These are phyloP conservation scores for Lysandra coridon DNA, from an alignment of 2,888 invertebrate genomes.

Conservation along the genomic window DNA sequence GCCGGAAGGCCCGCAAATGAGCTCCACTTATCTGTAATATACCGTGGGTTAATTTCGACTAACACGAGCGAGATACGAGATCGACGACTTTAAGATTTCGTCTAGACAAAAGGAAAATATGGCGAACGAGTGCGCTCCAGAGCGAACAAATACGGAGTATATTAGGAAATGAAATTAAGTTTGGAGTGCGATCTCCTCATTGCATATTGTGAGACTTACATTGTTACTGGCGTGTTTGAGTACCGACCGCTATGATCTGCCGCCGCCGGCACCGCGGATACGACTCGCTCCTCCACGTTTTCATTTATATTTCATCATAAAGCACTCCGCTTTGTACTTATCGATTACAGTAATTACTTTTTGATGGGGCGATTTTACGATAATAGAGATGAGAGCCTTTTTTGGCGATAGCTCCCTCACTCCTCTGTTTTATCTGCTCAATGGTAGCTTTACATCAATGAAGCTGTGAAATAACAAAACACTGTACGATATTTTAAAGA, in stretches of 20 bases:
- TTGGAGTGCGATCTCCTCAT: constrained; percentile 64
- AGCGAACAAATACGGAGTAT: constrained; percentile 69
- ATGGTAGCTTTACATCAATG: neutral
- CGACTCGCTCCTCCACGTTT: constrained; percentile 30
- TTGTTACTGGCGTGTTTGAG: constrained; percentile 40
- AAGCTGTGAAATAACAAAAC: neutral
- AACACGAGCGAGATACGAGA: constrained; percentile 78
- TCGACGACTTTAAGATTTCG: constrained; percentile 48
- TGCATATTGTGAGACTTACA: constrained; percentile 49
- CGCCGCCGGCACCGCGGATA: constrained; percentile 46
- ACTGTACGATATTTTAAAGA: neutral
- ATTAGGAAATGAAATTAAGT: constrained; percentile 78
- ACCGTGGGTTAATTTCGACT: constrained; percentile 79
- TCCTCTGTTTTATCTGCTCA: neutral
- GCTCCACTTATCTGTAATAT: constrained; percentile 80
- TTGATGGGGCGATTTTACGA: neutral
- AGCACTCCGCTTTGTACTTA: constrained; percentile 10
- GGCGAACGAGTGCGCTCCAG: constrained; percentile 70
- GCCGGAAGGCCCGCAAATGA: constrained; percentile 81
- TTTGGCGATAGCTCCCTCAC: neutral
- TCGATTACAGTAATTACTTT: constrained; percentile 14
- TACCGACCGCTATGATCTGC: constrained; percentile 44
- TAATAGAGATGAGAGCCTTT: neutral
- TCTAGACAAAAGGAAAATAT: constrained; percentile 81
- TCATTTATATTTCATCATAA: constrained; percentile 23